Percentiles rank a stretch among this genome's conserved stretches.
These are phyloP conservation scores for Boloria euphrosyne DNA, from an alignment of 2,888 invertebrate genomes.

Conservation along the genomic window DNA sequence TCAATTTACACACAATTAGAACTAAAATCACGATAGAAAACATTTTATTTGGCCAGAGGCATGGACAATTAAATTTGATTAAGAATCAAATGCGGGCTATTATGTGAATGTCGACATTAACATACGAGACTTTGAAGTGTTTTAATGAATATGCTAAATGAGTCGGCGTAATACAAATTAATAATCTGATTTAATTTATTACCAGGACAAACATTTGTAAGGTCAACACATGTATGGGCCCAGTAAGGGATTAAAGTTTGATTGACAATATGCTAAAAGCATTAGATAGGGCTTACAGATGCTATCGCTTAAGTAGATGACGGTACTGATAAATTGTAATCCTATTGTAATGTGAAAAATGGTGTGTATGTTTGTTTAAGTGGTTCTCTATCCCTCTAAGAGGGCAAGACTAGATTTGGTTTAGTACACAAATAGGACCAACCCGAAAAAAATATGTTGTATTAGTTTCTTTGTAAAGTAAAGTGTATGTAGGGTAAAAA, in stretches of 20 bases:
- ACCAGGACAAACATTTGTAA: constrained; percentile 13
- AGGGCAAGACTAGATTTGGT: too few species aligned
- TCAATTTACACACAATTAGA: constrained; percentile 29
- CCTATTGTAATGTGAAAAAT: too few species aligned
- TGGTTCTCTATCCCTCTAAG: too few species aligned
- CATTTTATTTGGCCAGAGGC: constrained; percentile 43
- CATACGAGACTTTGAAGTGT: constrained; percentile 35
- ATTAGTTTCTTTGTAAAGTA: too few species aligned
- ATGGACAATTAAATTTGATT: constrained; percentile 45
- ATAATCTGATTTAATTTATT: too few species aligned
- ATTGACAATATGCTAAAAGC: too few species aligned
- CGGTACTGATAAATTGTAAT: too few species aligned
- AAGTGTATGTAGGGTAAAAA: too few species aligned
- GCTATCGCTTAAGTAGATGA: not conserved
- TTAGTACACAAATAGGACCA: too few species aligned
- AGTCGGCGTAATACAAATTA: not conserved
- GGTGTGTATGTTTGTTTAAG: too few species aligned
- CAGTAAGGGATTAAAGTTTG: too few species aligned
- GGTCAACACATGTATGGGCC: not conserved
- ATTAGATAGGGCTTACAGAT: not conserved
- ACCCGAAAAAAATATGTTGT: too few species aligned
- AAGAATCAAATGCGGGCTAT: constrained; percentile 41
- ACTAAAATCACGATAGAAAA: constrained; percentile 25
- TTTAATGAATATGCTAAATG: constrained; percentile 36
- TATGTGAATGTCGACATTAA: constrained; percentile 46